Percentiles rank a stretch among this genome's conserved stretches.
Conservation (phyloP, 2,797 vertebrate genomes). For the Coregonus ussuriensis region DNA sequence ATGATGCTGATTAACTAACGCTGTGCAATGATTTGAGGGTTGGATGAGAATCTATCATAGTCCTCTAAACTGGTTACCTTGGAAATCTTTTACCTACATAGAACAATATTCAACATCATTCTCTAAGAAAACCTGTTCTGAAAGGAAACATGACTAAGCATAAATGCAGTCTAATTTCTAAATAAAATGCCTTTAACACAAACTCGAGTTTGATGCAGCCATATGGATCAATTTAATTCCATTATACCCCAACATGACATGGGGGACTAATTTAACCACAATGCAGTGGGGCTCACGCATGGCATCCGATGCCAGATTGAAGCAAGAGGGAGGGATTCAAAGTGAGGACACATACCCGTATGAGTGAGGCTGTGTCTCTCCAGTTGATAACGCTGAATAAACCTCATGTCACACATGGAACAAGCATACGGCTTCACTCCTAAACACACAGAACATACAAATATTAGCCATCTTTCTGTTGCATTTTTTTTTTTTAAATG, state of each 20-base stretch:
- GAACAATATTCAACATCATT: slow-evolving; percentile 1
- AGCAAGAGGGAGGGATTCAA: slow-evolving; percentile 1
- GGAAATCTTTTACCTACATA: neutral
- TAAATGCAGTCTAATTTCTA: slow-evolving; percentile 37
- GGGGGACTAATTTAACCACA: slow-evolving; percentile 13
- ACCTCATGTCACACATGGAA: slow-evolving; percentile 81
- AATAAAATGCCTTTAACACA: slow-evolving; percentile 55
- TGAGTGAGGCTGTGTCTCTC: slow-evolving; percentile 81
- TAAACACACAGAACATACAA: slow-evolving; percentile 64
- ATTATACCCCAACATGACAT: neutral
- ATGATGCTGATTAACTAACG: neutral
- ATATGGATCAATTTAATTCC: neutral
- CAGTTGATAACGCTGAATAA: slow-evolving; percentile 80
- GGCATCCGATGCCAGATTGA: neutral
- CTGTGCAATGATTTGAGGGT: neutral
- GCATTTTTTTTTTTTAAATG: neutral
- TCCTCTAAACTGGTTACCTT: neutral
- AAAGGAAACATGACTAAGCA: slow-evolving; percentile 7
- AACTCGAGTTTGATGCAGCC: slow-evolving; percentile 77
- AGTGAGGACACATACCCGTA: slow-evolving; percentile 68
- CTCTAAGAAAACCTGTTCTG: neutral
- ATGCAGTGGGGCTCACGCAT: slow-evolving; percentile 11
- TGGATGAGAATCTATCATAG: too few relatives aligned
- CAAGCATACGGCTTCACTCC: slow-evolving; percentile 81
- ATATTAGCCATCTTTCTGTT: slow-evolving; percentile 47